Conservation (phyloP, 64 coral and sea anemone species). For the Orbicella faveolata region DNA sequence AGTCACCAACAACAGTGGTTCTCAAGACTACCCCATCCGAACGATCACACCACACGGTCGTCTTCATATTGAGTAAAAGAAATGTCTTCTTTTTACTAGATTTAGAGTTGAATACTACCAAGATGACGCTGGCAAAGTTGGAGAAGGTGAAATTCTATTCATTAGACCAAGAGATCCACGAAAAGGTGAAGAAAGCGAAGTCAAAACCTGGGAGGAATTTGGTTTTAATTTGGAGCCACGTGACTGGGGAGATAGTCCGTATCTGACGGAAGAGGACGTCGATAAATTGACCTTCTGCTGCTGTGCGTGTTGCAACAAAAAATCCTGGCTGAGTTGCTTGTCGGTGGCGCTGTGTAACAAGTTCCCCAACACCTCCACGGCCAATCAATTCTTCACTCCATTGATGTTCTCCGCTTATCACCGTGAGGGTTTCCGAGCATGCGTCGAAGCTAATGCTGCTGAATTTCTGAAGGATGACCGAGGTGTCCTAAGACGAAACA, state of each 20-base stretch:
- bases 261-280: no score
- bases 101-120: constrained; percentile 70
- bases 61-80: no score
- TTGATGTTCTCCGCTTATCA: neutral
- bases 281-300: constrained; percentile 77
- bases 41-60: no score
- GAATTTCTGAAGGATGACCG: no score
- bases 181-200: neutral
- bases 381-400: constrained; percentile 40
- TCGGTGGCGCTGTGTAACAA: constrained; percentile 30
- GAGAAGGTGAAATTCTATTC: constrained; percentile 62
- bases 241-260: no score
- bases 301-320: constrained; percentile 59
- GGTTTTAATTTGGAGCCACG: no score
- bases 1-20: no score
- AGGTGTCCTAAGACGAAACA: no score
- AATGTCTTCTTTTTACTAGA: neutral
- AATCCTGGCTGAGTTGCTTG: constrained; percentile 4
- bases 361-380: constrained; percentile 55
- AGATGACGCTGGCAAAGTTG: constrained; percentile 30
- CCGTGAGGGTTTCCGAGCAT: constrained; percentile 30
- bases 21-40: no score
- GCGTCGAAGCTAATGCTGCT: no score
- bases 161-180: constrained; percentile 44
- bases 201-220: constrained; percentile 4